Evolutionary conservation across 1,140 invertebrate genomes (phyloP).

Genomic region (Magallana gigas): DNA sequence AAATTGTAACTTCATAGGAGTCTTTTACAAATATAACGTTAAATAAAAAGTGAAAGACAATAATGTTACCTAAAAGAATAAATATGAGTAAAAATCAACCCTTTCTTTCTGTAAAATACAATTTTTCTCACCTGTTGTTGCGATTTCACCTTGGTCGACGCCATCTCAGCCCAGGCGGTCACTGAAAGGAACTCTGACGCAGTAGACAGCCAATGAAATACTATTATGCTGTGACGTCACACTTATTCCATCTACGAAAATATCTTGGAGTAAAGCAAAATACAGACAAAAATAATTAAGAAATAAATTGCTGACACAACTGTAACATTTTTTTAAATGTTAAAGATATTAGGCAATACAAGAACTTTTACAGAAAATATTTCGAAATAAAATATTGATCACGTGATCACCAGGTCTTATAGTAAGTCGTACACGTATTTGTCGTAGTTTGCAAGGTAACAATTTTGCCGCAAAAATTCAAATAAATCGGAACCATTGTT

Average conservation of each 20-base stretch:
- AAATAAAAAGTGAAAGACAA: neutral
- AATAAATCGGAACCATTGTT: too few relatives aligned
- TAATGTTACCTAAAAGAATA: too few relatives aligned
- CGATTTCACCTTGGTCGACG: conserved; percentile 53
- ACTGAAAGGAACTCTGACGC: conserved; percentile 42
- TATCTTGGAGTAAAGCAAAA: neutral
- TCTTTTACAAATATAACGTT: neutral
- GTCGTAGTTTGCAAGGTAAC: neutral
- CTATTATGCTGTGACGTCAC: conserved; percentile 21
- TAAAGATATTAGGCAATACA: neutral
- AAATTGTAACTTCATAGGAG: neutral
- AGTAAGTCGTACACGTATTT: neutral
- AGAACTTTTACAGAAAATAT: neutral
- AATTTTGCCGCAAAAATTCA: too few relatives aligned
- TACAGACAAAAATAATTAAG: neutral
- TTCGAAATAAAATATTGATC: conserved; percentile 17
- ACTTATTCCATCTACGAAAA: neutral
- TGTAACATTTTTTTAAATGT: neutral
- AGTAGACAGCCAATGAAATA: conserved; percentile 39
- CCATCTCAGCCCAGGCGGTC: conserved; percentile 52
- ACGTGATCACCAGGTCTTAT: neutral
- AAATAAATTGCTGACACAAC: neutral
- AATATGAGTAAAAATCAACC: too few relatives aligned
- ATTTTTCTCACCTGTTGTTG: conserved; percentile 40
- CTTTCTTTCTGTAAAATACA: neutral